These are phyloP conservation scores for Rhinolophus ferrumequinum DNA, from an alignment of 2,113 vertebrate species.

Conservation along the genomic window DNA sequence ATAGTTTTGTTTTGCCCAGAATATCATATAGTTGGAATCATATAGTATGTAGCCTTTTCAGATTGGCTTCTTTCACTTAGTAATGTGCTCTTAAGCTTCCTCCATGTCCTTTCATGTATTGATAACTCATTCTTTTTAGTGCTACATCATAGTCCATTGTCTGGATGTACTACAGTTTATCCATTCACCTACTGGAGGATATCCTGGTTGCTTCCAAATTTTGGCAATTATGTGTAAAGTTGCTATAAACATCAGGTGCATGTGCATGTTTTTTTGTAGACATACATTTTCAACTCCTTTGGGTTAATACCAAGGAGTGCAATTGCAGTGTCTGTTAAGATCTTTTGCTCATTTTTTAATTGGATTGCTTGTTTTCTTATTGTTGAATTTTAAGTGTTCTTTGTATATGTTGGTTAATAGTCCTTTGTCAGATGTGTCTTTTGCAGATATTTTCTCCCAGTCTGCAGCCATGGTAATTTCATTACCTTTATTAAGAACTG, in stretches of 20 bases:
- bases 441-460: not conserved
- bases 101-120: not conserved
- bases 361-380: not conserved
- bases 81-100: not conserved
- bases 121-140: not conserved
- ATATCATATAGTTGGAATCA: not conserved
- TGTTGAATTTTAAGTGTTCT: not conserved
- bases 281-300: not conserved
- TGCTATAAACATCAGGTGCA: not conserved
- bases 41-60: not conserved
- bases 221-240: not conserved
- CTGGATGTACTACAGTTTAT: not conserved
- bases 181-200: not conserved
- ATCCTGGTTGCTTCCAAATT: not conserved
- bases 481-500: conserved; percentile 20
- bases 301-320: not conserved
- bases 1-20: not conserved
- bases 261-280: not conserved
- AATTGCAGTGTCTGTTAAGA: not conserved
- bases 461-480: not conserved
- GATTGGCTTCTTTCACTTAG: not conserved
- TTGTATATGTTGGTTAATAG: not conserved
- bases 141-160: not conserved
- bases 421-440: not conserved
- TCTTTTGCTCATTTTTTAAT: not conserved